These are phyloP conservation scores for Megaceryle maxima DNA, from an alignment of 2,113 vertebrate genomes.

Conservation along the genomic window DNA sequence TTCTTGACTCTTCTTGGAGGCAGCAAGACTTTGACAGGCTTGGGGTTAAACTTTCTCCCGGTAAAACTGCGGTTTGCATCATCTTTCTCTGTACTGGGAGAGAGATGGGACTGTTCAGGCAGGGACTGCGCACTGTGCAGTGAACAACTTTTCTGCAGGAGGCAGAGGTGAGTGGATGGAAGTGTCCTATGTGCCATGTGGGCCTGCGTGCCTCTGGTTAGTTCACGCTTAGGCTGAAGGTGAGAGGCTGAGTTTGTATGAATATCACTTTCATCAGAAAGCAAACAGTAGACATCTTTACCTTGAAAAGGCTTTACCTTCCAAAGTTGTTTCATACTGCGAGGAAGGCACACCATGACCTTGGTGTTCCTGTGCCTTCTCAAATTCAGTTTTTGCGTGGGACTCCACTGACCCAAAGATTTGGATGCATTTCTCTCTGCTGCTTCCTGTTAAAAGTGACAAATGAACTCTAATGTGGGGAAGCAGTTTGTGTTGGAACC, in stretches of 20 bases:
- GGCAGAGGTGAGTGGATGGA: neutral
- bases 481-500: neutral
- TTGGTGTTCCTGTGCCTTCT: neutral
- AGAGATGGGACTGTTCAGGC: neutral
- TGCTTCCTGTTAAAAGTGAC: neutral
- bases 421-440: neutral
- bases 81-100: neutral
- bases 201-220: neutral
- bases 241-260: neutral
- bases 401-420: neutral
- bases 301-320: neutral
- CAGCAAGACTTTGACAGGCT: neutral
- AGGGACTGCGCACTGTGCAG: neutral
- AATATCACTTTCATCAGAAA: neutral
- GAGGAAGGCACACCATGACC: neutral
- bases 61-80: neutral
- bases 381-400: neutral
- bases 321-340: accelerated
- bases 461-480: neutral
- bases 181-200: neutral
- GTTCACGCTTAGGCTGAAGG: neutral
- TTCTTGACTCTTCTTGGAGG: neutral
- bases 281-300: neutral
- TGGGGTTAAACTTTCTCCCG: neutral
- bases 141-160: neutral